Base-by-base conservation (phyloP, 2,113 vertebrate genomes). In the Potamarius usumacintae region DNA sequence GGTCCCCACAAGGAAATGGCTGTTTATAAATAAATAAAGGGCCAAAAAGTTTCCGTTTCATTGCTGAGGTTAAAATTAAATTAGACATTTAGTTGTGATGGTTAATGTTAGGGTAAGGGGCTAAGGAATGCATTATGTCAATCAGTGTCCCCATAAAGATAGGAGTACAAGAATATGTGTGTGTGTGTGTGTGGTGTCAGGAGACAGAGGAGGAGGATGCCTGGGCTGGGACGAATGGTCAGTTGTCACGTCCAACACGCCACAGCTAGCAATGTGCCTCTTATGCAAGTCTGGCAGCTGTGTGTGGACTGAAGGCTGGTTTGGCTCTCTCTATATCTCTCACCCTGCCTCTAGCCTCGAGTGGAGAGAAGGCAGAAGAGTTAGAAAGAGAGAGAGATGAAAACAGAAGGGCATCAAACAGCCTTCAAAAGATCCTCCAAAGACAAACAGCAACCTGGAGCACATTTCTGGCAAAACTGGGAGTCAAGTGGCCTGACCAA, bases 231-330 rank as follows among this genome's bases (percentile, higher is more conserved):
- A 84, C 87, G 90, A 91, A 94, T 87, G 89, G 90, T 89, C 93
- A 94, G 93, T 92, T 95, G 94, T 93, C 94, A 91, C 89, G 90
- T 93, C 90, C 92, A 90, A 93, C 92, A 90, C 67, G 88, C 84
- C 58, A 71, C 84, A 88, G 87, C 42, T 55, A 67, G 78, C 34
- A 74, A 82, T 72, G 62, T 60, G 71, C 63, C 14, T 58, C 87
- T 90, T 92, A 87, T 86, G 88, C 87, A 89, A 89, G 55, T 79
- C 85, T 85, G 81, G 82, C 90, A 89, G 90, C 82, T 89, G 88
- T 82, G 84, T 53, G 79, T 17, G 58, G 58, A 83, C 85, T 74
- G 57, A n/a, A 76, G 82, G 27, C 53, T 34, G n/a, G 55, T 80
- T 80, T 80, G 78, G 78, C 27, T 27, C 42, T 65, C 48, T 76